A percentile compares a stretch with the other conserved stretches of the same genome.
phyloP scores from a whole-genome alignment of 2,888 invertebrate species.

The Caenorhabditis macrosperma region DNA sequence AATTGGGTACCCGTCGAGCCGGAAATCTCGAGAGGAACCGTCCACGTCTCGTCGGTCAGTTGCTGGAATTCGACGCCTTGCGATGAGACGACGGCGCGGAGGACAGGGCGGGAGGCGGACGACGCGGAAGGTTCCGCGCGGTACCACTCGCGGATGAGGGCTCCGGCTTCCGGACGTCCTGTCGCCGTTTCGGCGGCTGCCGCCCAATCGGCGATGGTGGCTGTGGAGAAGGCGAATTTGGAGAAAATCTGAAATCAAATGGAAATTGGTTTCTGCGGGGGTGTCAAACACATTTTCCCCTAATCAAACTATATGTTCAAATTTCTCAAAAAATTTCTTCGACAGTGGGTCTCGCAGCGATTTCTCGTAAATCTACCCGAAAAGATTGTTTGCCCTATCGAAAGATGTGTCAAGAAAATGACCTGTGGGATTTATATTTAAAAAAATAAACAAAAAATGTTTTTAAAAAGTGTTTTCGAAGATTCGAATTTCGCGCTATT shows the following conservation, averaged over 20 bases:
- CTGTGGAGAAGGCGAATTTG: constrained; percentile 62
- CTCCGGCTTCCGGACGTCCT: constrained; percentile 48
- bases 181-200: constrained; percentile 50
- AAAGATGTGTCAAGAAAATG: too few relatives aligned
- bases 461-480: too few relatives aligned
- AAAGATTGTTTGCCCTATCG: too few relatives aligned
- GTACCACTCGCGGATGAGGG: constrained; percentile 62
- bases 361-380: too few relatives aligned
- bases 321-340: too few relatives aligned
- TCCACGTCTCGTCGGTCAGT: constrained; percentile 62
- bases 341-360: too few relatives aligned
- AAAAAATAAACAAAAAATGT: too few relatives aligned
- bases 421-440: too few relatives aligned
- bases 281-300: too few relatives aligned
- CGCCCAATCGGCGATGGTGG: constrained; percentile 58
- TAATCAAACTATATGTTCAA: too few relatives aligned
- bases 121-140: constrained; percentile 6
- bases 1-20: constrained; percentile 59
- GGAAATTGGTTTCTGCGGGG: too few relatives aligned
- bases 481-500: too few relatives aligned
- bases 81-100: constrained; percentile 55
- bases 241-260: constrained; percentile 60
- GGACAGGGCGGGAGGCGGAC: constrained; percentile 47
- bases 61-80: constrained; percentile 59
- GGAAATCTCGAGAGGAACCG: constrained; percentile 60